A percentile compares a stretch with the other conserved stretches of the same genome.
phyloP scores from a whole-genome alignment of 2,797 vertebrate genomes.

The Craterocephalus amniculus region DNA sequence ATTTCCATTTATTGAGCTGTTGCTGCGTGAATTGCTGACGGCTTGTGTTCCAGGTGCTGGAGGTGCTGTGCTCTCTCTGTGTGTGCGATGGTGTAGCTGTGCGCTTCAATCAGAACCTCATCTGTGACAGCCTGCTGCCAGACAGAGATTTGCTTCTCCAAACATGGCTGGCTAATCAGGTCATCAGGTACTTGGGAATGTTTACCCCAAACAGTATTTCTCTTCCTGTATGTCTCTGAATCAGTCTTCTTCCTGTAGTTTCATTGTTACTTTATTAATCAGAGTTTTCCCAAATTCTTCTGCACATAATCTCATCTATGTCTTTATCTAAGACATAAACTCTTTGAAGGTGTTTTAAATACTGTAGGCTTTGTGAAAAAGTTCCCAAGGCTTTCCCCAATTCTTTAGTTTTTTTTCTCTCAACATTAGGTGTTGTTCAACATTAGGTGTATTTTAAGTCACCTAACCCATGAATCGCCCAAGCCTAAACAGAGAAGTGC shows the following conservation, averaged over 20 bases:
- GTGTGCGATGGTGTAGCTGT: constrained; percentile 94
- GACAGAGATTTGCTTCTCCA: constrained; percentile 93
- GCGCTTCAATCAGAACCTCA: constrained; percentile 94
- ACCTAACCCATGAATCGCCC: too few relatives aligned
- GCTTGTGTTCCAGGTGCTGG: constrained; percentile 87
- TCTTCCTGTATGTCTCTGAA: constrained; percentile 4
- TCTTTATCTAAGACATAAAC: background rate
- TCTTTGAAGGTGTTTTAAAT: too few relatives aligned
- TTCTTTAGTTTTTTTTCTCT: too few relatives aligned
- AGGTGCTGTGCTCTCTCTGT: constrained; percentile 94
- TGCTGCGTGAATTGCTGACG: constrained; percentile 46
- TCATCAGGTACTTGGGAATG: constrained; percentile 87
- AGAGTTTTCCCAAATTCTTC: background rate
- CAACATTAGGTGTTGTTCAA: too few relatives aligned
- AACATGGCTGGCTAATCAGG: constrained; percentile 91
- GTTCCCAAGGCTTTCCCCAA: too few relatives aligned
- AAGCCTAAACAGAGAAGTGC: too few relatives aligned
- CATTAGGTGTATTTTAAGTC: too few relatives aligned
- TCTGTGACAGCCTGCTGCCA: constrained; percentile 93
- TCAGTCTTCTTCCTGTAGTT: background rate
- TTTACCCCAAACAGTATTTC: constrained; percentile 7
- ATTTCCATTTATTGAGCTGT: constrained; percentile 33
- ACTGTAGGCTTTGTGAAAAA: too few relatives aligned
- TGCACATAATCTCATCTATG: background rate
- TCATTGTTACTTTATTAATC: background rate